These are phyloP conservation scores for Gymnorhina tibicen DNA, from an alignment of 2,113 vertebrate species.

Conservation along the genomic window DNA sequence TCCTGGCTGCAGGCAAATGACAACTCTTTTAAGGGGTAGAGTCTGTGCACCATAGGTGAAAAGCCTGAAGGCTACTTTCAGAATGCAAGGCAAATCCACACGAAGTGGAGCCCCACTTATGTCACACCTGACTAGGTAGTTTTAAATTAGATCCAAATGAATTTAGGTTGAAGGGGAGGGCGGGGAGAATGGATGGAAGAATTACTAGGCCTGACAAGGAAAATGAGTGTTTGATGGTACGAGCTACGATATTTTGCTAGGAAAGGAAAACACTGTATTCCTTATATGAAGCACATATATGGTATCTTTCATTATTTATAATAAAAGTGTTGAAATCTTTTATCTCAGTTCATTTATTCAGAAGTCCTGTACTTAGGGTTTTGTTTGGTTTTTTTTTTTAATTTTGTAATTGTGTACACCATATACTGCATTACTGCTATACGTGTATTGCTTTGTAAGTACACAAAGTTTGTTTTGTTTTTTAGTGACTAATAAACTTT, in stretches of 20 bases:
- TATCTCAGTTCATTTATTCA: conserved; percentile 77
- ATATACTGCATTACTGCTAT: conserved; percentile 72
- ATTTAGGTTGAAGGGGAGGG: conserved; percentile 6
- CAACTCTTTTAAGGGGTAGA: neutral
- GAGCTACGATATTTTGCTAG: conserved; percentile 43
- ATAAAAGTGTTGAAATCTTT: conserved; percentile 72
- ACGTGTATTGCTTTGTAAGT: conserved; percentile 73
- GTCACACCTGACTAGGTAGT: conserved; percentile 46
- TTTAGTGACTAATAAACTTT: conserved; percentile 59
- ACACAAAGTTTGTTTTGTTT: conserved; percentile 63
- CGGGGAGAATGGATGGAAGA: neutral
- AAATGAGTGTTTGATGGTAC: conserved; percentile 75
- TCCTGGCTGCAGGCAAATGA: neutral
- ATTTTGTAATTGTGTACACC: conserved; percentile 74
- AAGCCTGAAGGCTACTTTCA: conserved; percentile 5
- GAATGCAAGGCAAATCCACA: neutral
- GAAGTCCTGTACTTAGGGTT: conserved; percentile 61
- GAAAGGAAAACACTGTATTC: conserved; percentile 80
- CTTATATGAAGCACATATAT: conserved; percentile 75
- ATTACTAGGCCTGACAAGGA: conserved; percentile 39
- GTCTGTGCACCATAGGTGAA: neutral
- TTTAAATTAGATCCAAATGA: conserved; percentile 59
- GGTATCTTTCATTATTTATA: conserved; percentile 80
- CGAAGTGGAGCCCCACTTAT: neutral
- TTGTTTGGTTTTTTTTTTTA: neutral